A percentile compares a stretch with the other conserved stretches of the same genome.
phyloP scores from a whole-genome alignment of 1,140 invertebrate species.

The Trichonephila inaurata region DNA sequence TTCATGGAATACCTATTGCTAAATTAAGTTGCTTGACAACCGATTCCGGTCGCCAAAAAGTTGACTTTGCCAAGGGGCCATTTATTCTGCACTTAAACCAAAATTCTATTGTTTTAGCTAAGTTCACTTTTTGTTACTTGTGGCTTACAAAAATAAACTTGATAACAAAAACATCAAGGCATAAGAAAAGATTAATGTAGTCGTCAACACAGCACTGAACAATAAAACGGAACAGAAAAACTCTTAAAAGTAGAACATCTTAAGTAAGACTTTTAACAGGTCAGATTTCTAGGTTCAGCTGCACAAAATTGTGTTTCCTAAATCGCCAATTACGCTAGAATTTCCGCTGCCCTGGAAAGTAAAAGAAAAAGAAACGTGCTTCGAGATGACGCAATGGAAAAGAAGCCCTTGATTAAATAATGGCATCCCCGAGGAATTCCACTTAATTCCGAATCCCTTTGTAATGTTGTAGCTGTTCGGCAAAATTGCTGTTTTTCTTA shows the following conservation, averaged over 20 bases:
- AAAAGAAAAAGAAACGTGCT: background rate
- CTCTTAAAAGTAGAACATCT: background rate
- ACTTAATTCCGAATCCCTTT: conserved; percentile 40
- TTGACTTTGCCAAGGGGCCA: too few relatives aligned
- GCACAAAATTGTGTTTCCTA: conserved; percentile 40
- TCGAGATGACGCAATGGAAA: background rate
- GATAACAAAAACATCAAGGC: too few relatives aligned
- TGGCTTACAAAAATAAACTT: too few relatives aligned
- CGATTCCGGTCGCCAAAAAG: too few relatives aligned
- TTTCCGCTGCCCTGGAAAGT: background rate
- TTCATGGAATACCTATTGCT: too few relatives aligned
- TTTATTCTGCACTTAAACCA: too few relatives aligned
- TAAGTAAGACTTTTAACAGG: conserved; percentile 35
- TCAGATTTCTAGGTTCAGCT: conserved; percentile 59
- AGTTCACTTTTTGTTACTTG: too few relatives aligned
- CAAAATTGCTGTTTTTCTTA: background rate
- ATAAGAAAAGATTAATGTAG: background rate
- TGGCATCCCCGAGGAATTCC: conserved; percentile 11
- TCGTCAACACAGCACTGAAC: background rate
- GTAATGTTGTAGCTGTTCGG: background rate
- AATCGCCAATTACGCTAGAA: conserved; percentile 46
- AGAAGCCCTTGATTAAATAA: conserved; percentile 51
- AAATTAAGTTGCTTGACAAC: too few relatives aligned
- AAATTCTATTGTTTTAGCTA: too few relatives aligned
- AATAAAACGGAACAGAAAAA: too few relatives aligned